Evolutionary conservation across 2,888 invertebrate species (phyloP), one percentile per base, ranked within the genome.

Genomic region (Tortricodes alternella): DNA sequence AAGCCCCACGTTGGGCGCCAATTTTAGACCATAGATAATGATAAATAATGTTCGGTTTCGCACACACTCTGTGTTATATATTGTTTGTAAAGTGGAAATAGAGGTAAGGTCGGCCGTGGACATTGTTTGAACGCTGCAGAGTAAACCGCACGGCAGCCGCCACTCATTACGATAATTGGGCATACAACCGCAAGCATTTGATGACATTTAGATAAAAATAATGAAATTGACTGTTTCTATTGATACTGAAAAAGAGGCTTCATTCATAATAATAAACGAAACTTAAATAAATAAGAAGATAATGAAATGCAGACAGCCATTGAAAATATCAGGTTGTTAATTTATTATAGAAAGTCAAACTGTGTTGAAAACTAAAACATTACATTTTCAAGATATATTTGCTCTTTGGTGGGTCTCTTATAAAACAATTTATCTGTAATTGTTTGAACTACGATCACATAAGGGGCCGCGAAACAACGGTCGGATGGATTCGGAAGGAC

Each of bases 121-220:
- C 66, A 73, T 62, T 79, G 71, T 79, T 74, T 73, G 74, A 66
- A 61, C 65, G 59, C 66, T 67, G 73, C 76, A 78, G 74, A 77
- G 79, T 75, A 76, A 76, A 79, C 81, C 80, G 61, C 76, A 65
- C 21, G 43, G 52, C 62, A 62, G 65, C 69, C 73, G 70, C 72
- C 64, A 68, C 74, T 78, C 78, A 83, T 85, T 85, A 84, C 72
- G 67, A 68, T 83, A 83, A 85, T 83, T 83, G 76, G n/a, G 65
- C 68, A 69, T 62, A 67, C 69, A 71, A 79, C 76, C 69, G 67
- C 72, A 70, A 71, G 64, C 73, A 72, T 67, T 67, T 65, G 66
- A 65, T 67, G 64, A 62, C 50, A 56, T 50, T 32, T 37, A 44
- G 56, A 44, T 37, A 32, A 56, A 49, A 16, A 35, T 37, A 24